A percentile compares a stretch with the other conserved stretches of the same genome.
phyloP scores from a whole-genome alignment of 2,888 invertebrate genomes.

The Phaedon cochleariae region DNA sequence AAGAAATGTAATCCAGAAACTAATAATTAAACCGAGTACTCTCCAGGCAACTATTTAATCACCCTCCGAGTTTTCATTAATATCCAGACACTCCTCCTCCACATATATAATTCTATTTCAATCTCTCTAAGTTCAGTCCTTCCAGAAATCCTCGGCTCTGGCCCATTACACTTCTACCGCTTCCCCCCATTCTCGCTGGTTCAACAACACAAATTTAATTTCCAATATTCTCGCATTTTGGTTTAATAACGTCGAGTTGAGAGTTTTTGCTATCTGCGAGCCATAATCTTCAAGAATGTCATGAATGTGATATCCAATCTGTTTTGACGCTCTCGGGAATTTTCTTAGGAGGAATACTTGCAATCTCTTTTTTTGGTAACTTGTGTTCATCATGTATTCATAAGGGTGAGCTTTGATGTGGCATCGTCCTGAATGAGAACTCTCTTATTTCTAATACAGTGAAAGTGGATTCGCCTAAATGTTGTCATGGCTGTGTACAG shows the following conservation, averaged over 20 bases:
- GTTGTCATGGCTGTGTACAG: too few species aligned
- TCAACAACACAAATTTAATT: slow-evolving; percentile 10
- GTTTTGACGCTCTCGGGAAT: neutral
- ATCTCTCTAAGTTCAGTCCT: slow-evolving; percentile 1
- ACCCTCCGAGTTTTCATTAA: neutral
- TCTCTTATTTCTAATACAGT: too few species aligned
- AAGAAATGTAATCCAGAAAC: neutral
- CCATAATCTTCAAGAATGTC: neutral
- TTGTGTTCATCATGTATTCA: too few species aligned
- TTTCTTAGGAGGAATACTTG: neutral
- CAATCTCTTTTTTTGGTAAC: neutral
- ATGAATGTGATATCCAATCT: slow-evolving; percentile 1
- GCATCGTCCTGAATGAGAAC: too few species aligned
- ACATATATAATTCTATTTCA: neutral
- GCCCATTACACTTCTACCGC: neutral
- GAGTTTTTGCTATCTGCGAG: neutral
- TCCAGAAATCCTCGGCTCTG: neutral
- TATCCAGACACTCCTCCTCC: slow-evolving; percentile 1
- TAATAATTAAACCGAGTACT: neutral
- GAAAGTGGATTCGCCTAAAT: too few species aligned
- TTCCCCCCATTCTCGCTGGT: neutral
- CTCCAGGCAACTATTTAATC: too few species aligned
- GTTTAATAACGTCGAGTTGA: neutral
- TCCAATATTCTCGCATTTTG: slow-evolving; percentile 8
- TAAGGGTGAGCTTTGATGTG: too few species aligned